phyloP scores from a whole-genome alignment of 2,888 invertebrate genomes.

The Gasteruption jaculator region DNA sequence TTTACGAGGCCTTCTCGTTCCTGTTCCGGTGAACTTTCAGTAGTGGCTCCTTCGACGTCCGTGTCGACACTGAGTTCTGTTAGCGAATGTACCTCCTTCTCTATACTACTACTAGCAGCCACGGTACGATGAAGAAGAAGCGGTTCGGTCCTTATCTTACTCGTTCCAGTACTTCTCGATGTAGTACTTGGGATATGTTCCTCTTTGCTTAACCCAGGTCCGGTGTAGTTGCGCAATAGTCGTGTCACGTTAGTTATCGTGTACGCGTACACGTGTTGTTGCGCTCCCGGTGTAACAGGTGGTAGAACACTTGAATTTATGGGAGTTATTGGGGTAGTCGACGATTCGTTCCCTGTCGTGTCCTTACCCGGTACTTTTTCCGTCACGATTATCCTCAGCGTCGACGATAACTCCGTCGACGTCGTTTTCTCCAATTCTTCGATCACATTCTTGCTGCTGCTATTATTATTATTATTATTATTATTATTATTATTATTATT shows the following conservation, averaged over 20 bases:
- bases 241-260: slow-evolving; percentile 49
- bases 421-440: too few species aligned
- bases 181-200: slow-evolving; percentile 16
- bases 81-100: slow-evolving; percentile 38
- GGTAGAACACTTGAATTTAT: slow-evolving; percentile 4
- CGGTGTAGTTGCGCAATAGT: slow-evolving; percentile 47
- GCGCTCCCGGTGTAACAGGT: slow-evolving; percentile 24
- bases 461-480: too few species aligned
- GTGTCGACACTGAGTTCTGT: slow-evolving; percentile 47
- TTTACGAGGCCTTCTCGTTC: neutral
- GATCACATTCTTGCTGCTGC: neutral
- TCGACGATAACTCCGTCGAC: too few species aligned
- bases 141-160: slow-evolving; percentile 37
- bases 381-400: slow-evolving; percentile 34
- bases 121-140: slow-evolving; percentile 38
- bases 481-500: too few species aligned
- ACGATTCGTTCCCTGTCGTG: neutral
- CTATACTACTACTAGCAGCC: slow-evolving; percentile 38
- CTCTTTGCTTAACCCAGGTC: slow-evolving; percentile 41
- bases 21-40: slow-evolving; percentile 23
- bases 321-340: neutral
- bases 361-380: slow-evolving; percentile 10
- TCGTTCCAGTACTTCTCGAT: slow-evolving; percentile 27
- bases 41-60: slow-evolving; percentile 43
- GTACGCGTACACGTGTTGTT: slow-evolving; percentile 46